These are phyloP conservation scores for Spodoptera littoralis DNA, from an alignment of 2,888 invertebrate genomes.

Conservation along the genomic window DNA sequence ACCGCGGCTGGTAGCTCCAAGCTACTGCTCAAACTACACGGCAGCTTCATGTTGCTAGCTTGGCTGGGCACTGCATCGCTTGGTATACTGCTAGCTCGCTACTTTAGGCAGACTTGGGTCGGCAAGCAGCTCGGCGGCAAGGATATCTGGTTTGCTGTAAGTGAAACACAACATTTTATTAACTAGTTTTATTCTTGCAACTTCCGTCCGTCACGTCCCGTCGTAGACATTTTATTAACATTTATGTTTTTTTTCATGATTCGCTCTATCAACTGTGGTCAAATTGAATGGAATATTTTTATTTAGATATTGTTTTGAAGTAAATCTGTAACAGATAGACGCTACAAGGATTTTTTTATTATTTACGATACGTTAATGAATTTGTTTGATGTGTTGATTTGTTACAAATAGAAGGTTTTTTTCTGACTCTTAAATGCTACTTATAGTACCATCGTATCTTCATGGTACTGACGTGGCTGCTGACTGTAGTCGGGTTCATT, in stretches of 20 bases:
- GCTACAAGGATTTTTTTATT: too few species aligned
- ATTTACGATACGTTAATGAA: too few species aligned
- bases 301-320: too few species aligned
- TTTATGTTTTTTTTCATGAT: too few species aligned
- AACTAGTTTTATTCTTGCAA: too few species aligned
- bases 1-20: slow-evolving; percentile 90
- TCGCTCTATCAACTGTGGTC: too few species aligned
- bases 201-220: too few species aligned
- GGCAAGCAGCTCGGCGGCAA: slow-evolving; percentile 94
- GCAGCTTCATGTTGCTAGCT: slow-evolving; percentile 95
- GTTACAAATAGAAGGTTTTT: neutral
- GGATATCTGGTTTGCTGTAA: slow-evolving; percentile 97
- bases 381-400: too few species aligned
- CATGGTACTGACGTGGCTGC: slow-evolving; percentile 94
- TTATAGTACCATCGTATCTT: slow-evolving; percentile 95
- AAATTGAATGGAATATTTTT: too few species aligned
- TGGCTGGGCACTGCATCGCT: slow-evolving; percentile 96
- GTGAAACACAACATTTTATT: slow-evolving; percentile 2
- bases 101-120: slow-evolving; percentile 97
- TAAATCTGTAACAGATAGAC: too few species aligned
- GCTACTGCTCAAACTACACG: slow-evolving; percentile 93
- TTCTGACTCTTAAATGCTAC: neutral
- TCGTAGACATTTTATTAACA: too few species aligned
- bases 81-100: slow-evolving; percentile 95
- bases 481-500: slow-evolving; percentile 93